Evolutionary conservation across 1,140 invertebrate genomes (phyloP).

Genomic region (Penaeus chinensis): DNA sequence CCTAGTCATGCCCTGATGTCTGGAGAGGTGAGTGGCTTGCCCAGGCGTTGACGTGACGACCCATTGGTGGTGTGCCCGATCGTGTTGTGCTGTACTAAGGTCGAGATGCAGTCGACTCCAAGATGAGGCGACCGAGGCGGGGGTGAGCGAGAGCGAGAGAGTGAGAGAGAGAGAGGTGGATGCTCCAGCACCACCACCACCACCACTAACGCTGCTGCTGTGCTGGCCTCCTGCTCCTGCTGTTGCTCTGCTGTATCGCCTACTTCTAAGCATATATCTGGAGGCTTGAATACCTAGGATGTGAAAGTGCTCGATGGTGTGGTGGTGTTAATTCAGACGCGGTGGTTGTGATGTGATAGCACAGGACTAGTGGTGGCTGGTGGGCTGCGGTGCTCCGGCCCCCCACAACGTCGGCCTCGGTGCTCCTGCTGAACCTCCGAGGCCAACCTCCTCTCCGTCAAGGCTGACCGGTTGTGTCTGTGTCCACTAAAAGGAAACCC

Average conservation of each 20-base stretch:
- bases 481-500: constrained; percentile 16
- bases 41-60: constrained; percentile 24
- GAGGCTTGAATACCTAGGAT: neutral
- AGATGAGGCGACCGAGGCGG: constrained; percentile 38
- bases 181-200: constrained; percentile 53
- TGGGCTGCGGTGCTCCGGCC: constrained; percentile 17
- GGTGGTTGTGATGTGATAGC: constrained; percentile 41
- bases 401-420: constrained; percentile 18
- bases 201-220: constrained; percentile 46
- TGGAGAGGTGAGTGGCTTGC: constrained; percentile 55
- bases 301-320: constrained; percentile 32
- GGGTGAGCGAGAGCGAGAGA: constrained; percentile 20
- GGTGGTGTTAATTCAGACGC: constrained; percentile 12
- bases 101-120: constrained; percentile 32
- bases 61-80: constrained; percentile 15
- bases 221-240: constrained; percentile 40
- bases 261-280: no score
- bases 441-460: constrained; percentile 19
- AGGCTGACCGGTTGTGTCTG: constrained; percentile 20
- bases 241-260: neutral
- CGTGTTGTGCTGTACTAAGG: constrained; percentile 8
- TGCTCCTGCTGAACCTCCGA: constrained; percentile 29
- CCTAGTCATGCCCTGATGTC: constrained; percentile 57
- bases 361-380: constrained; percentile 40
- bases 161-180: constrained; percentile 35